Evolutionary conservation across 2,113 vertebrate species (phyloP), one percentile per base, ranked within the genome.

Genomic region (Rhabdornis inornatus): DNA sequence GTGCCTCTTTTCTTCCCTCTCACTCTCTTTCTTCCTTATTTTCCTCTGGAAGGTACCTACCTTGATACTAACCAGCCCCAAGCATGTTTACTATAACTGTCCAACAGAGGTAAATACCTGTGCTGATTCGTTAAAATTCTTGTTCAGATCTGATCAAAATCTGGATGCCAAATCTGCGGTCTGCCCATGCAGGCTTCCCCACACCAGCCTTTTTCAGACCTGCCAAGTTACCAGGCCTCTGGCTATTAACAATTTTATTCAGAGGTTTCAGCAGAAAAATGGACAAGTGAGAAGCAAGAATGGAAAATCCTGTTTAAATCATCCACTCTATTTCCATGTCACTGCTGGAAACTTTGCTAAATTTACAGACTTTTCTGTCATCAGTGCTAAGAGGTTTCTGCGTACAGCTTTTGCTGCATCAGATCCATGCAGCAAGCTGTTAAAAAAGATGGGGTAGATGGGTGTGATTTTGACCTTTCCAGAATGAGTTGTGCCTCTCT

Each of bases 301-400:
- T 76, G 70, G 84, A 92, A 96, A 92, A 94, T 52, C 44, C 57
- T 87, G 56, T 45, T 91, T 91, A 85, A 86, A 87, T 84, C 9
- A 71, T 71, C 74, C 65, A 50, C 61, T 89, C 78, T 64, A 53
- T 89, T 52, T 75, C 65, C 59, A 57, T 87, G 60, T 82, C 69
- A 79, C 31, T 92, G 30, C 44, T 91, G 93, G 83, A 87, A 95
- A 87, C 44, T 87, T 85, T 84, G 39, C 78, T 95, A 89, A 95
- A 95, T 92, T 91, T 94, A 88, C 68, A 94, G 83, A 88, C 75
- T 93, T 87, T 93, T n/a, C 76, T 97, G 92, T 92, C 90, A 83
- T 79, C 37, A 40, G 40, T 90, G 88, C 70, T 92, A 86, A 93
- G 63, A 80, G 15, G 23, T 83, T 83, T 95, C 49, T 88, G 75